Evolutionary conservation across 1,140 invertebrate genomes (phyloP).

Genomic region (Drosophila kanapiae): DNA sequence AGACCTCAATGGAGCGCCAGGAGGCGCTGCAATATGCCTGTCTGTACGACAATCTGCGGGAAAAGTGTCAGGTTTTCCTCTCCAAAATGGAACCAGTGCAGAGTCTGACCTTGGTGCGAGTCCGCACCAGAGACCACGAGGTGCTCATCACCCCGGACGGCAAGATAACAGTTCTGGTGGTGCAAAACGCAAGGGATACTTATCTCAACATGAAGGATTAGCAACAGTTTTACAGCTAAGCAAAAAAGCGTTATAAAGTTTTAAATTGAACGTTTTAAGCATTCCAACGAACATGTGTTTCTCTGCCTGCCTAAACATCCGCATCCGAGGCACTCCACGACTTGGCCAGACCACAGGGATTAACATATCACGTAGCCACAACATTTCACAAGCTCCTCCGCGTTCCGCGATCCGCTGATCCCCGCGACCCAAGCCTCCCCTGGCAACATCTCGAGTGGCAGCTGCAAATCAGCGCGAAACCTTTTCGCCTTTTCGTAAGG

Average conservation of each 20-base stretch:
- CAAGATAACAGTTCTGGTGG: constrained; percentile 78
- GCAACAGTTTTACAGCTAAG: too few relatives aligned
- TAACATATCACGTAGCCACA: constrained; percentile 81
- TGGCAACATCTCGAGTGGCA: constrained; percentile 66
- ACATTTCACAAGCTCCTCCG: constrained; percentile 68
- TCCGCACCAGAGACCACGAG: constrained; percentile 73
- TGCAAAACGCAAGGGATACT: constrained; percentile 67
- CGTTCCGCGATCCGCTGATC: constrained; percentile 3
- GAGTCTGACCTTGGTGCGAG: constrained; percentile 58
- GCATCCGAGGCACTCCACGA: constrained; percentile 58
- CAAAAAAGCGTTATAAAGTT: not conserved
- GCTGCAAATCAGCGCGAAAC: constrained; percentile 73
- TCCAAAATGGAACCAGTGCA: constrained; percentile 66
- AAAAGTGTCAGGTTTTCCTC: constrained; percentile 69
- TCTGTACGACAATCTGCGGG: constrained; percentile 70
- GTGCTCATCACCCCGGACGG: constrained; percentile 74
- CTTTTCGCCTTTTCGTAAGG: constrained; percentile 57
- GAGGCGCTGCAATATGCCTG: constrained; percentile 70
- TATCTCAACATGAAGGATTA: constrained; percentile 21
- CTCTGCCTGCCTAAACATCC: constrained; percentile 50
- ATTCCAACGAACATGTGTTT: constrained; percentile 37
- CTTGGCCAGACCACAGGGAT: constrained; percentile 49
- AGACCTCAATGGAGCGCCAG: constrained; percentile 66
- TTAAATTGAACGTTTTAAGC: not conserved
- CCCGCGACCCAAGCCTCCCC: not conserved